Percentiles rank a stretch among this genome's conserved stretches.
These are phyloP conservation scores for Contarinia nasturtii DNA, from an alignment of 1,140 invertebrate genomes.

Conservation along the genomic window DNA sequence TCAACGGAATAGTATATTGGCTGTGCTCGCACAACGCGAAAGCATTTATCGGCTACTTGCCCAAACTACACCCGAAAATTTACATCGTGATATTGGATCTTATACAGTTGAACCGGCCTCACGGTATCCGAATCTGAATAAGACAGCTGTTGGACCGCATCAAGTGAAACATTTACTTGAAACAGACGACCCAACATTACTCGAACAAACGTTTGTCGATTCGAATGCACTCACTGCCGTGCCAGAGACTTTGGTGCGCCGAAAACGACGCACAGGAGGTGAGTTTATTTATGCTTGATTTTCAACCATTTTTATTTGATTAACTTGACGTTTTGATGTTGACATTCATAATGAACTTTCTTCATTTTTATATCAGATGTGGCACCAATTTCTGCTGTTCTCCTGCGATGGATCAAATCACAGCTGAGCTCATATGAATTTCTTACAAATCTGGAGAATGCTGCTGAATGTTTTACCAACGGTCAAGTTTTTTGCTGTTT, in stretches of 20 bases:
- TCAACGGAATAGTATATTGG: conserved; percentile 41
- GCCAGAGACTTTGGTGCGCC: conserved; percentile 14
- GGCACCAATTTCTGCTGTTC: conserved; percentile 12
- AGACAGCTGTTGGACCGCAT: conserved; percentile 26
- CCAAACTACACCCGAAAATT: conserved; percentile 92
- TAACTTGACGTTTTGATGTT: too few species aligned
- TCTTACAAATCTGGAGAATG: conserved; percentile 14
- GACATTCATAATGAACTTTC: not conserved
- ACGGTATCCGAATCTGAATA: conserved; percentile 46
- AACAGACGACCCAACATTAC: conserved; percentile 36
- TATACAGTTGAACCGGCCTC: conserved; percentile 85
- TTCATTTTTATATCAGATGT: conserved; percentile 8
- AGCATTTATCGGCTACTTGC: conserved; percentile 73
- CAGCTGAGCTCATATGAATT: conserved; percentile 17
- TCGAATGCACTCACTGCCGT: conserved; percentile 14
- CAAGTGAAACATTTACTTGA: conserved; percentile 41
- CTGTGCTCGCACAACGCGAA: conserved; percentile 85
- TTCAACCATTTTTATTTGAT: not conserved
- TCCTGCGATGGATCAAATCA: conserved; percentile 19
- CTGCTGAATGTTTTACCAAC: conserved; percentile 20
- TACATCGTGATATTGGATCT: conserved; percentile 68
- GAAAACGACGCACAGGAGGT: conserved; percentile 21
- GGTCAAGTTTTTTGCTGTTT: conserved; percentile 20
- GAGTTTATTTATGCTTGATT: not conserved
- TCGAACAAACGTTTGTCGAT: conserved; percentile 32